phyloP scores from a whole-genome alignment of 2,797 vertebrate genomes.

The Rhinella marina region DNA sequence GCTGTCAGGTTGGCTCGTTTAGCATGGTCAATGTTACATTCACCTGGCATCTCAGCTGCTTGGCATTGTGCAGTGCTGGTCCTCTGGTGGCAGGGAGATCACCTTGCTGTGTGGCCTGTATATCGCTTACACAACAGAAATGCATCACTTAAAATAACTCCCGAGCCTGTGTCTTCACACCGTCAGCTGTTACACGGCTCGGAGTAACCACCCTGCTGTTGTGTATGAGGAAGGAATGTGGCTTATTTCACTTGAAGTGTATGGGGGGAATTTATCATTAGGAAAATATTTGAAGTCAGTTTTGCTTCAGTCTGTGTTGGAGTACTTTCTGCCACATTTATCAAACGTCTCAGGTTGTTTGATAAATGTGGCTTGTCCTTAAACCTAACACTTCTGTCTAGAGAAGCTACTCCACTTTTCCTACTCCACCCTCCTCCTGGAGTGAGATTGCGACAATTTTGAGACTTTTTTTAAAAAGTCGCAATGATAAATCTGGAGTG shows the following conservation, averaged over 20 bases:
- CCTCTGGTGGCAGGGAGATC: neutral
- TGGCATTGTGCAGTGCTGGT: neutral
- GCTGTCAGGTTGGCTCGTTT: neutral
- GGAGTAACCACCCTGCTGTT: neutral
- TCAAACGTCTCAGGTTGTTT: no score
- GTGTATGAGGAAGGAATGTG: neutral
- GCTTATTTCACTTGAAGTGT: neutral
- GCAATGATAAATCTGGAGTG: no score
- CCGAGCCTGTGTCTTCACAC: neutral
- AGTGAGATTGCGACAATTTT: no score
- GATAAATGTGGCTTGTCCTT: no score
- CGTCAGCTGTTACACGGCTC: neutral
- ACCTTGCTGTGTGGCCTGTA: neutral
- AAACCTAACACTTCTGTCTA: no score
- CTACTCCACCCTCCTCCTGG: no score
- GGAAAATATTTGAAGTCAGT: no score
- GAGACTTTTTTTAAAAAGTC: no score
- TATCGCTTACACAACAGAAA: conserved; percentile 28
- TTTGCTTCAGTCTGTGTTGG: no score
- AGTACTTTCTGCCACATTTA: no score
- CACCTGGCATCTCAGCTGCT: neutral
- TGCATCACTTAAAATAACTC: conserved; percentile 27
- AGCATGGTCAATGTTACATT: neutral
- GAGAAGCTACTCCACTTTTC: no score
- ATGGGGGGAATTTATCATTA: no score